phyloP scores from a whole-genome alignment of 2,113 vertebrate species.

The Bubalus kerabau region DNA sequence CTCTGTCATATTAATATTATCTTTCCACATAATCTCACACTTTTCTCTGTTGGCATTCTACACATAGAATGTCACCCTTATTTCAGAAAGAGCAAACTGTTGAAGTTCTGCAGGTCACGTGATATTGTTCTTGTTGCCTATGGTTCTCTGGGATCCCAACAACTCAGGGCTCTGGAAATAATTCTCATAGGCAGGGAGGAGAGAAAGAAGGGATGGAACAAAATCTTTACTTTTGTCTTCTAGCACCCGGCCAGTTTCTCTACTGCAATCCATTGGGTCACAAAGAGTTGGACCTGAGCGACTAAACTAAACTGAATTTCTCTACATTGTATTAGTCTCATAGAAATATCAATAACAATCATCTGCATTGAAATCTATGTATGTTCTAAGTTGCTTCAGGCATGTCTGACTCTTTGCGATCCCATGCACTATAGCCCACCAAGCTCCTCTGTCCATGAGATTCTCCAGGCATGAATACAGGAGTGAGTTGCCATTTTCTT shows the following conservation, averaged over 20 bases:
- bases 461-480: neutral
- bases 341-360: neutral
- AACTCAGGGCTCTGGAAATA: neutral
- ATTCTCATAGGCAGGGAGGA: neutral
- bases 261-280: neutral
- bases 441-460: neutral
- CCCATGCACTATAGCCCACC: neutral
- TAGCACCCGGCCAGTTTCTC: neutral
- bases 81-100: neutral
- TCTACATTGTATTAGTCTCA: neutral
- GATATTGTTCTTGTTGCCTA: neutral
- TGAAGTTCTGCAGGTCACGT: neutral
- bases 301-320: neutral
- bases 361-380: neutral
- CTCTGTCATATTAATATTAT: neutral
- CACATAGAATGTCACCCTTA: neutral
- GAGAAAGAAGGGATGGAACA: neutral
- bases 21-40: neutral
- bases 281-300: neutral
- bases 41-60: neutral
- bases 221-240: neutral
- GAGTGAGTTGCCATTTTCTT: neutral
- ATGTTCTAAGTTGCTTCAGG: neutral
- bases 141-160: neutral
- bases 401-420: neutral